Evolutionary conservation across 2,797 vertebrate genomes (phyloP), one percentile per base, ranked within the genome.

Genomic region (Bradypodion ventrale): DNA sequence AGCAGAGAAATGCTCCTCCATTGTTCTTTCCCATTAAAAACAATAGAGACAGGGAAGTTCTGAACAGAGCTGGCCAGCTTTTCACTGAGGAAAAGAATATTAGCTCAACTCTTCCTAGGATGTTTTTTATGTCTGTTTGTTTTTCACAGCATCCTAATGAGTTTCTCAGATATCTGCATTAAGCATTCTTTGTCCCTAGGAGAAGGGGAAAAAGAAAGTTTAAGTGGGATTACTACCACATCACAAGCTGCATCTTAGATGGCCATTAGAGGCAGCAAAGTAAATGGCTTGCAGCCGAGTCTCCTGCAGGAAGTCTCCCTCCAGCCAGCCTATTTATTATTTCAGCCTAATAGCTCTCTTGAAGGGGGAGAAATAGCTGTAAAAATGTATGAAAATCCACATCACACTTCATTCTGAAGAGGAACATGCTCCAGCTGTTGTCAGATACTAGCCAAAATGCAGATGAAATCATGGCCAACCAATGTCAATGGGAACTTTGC

Each of bases 291-390:
- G 69, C 63, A 70, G 63, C 19, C 37, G 68, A 44, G n/a, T 72
- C 86, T 44, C n/a, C 21, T 88, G 37, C 66, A 82, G 68, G 44
- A 87, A 35, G 66, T 84, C 88, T 82, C 59, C 60, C 70, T 92
- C 32, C 52, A 87, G 56, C 13, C 87, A 89, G 85, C 15, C 62
- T 78, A 84, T 82, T 83, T 87, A 75, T 84, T 75, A 29, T 42
- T 86, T 87, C 5, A 84, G 27, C 10, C 73, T 78, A 4, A 77
- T 56, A 0, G 80, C 16, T 83, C 79, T 23, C 37, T 60, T 66
- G 46, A 65, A 63, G 78, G 77, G 76, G 84, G 12, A 40, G 83
- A 62, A 13, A 0, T 0, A 85, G 75, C 25, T 80, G 10, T 70
- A 42, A 78, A 88, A 69, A 52, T 42, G 6, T 49, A 83, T 0